Conservation (phyloP, 1,140 invertebrate species). For the Phymorhynchus buccinoides region DNA sequence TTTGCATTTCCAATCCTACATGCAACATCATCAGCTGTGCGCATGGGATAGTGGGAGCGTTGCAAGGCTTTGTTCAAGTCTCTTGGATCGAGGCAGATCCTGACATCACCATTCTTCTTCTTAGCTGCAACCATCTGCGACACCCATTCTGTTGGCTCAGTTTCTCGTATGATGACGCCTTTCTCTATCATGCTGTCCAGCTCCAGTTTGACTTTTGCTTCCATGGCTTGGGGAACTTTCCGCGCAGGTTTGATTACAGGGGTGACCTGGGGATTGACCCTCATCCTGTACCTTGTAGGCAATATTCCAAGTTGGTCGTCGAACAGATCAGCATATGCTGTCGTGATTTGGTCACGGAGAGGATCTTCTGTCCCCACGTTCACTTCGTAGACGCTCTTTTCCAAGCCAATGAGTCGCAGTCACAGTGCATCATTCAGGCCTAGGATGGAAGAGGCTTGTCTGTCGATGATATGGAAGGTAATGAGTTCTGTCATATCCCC, state of each 20-base stretch:
- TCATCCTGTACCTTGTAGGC: slow-evolving; percentile 49
- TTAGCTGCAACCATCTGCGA: slow-evolving; percentile 72
- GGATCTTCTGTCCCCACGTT: too few species aligned
- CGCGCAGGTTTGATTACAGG: slow-evolving; percentile 55
- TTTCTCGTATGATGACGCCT: slow-evolving; percentile 53
- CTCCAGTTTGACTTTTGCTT: slow-evolving; percentile 46
- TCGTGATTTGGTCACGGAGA: too few species aligned
- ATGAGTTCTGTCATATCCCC: too few species aligned
- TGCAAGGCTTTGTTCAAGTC: slow-evolving; percentile 75
- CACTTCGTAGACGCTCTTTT: too few species aligned
- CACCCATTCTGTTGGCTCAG: slow-evolving; percentile 74
- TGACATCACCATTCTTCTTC: slow-evolving; percentile 71
- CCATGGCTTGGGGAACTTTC: slow-evolving; percentile 54
- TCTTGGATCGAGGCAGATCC: slow-evolving; percentile 76
- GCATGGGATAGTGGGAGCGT: slow-evolving; percentile 53
- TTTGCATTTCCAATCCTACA: slow-evolving; percentile 25
- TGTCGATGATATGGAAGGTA: too few species aligned
- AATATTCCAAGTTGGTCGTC: slow-evolving; percentile 45
- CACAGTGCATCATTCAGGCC: too few species aligned
- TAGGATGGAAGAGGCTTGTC: too few species aligned
- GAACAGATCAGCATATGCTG: slow-evolving; percentile 48
- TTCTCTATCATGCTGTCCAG: slow-evolving; percentile 47
- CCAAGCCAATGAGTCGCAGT: too few species aligned
- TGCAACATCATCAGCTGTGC: slow-evolving; percentile 45
- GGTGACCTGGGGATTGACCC: slow-evolving; percentile 48